Evolutionary conservation across 1,140 invertebrate genomes (phyloP).

Genomic region (Delia radicum): DNA sequence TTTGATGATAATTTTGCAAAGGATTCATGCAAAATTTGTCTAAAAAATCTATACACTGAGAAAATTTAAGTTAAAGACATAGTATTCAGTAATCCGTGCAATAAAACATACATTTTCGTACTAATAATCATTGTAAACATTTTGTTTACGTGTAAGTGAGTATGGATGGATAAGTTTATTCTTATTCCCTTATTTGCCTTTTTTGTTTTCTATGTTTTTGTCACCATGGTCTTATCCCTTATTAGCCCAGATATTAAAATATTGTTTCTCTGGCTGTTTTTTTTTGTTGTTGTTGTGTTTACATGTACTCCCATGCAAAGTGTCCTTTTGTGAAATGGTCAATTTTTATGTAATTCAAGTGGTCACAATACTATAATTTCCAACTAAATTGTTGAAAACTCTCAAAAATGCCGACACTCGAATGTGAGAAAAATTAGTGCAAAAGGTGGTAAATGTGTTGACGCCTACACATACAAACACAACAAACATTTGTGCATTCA

Average conservation of each 20-base stretch:
- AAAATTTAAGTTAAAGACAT: no score
- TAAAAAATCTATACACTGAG: no score
- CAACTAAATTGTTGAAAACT: not conserved
- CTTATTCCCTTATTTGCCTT: not conserved
- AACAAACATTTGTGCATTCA: not conserved
- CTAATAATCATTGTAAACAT: no score
- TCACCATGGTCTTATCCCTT: not conserved
- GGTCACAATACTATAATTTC: not conserved
- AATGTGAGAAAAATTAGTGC: not conserved
- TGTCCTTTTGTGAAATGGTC: conserved; percentile 9
- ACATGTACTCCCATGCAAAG: not conserved
- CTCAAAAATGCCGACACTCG: not conserved
- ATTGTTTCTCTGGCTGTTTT: not conserved
- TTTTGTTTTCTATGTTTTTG: not conserved
- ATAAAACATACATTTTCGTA: no score
- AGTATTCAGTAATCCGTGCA: no score
- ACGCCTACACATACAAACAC: conserved; percentile 10
- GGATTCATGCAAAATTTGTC: no score
- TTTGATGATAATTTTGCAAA: no score
- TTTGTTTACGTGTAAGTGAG: no score
- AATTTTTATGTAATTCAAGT: conserved; percentile 30
- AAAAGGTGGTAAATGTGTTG: conserved; percentile 25
- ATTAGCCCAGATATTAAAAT: not conserved
- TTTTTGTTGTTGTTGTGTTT: not conserved
- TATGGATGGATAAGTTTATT: no score